Evolutionary conservation across 1,140 invertebrate genomes (phyloP), one percentile per base, ranked within the genome.

Genomic region (Drosophila athabasca): DNA sequence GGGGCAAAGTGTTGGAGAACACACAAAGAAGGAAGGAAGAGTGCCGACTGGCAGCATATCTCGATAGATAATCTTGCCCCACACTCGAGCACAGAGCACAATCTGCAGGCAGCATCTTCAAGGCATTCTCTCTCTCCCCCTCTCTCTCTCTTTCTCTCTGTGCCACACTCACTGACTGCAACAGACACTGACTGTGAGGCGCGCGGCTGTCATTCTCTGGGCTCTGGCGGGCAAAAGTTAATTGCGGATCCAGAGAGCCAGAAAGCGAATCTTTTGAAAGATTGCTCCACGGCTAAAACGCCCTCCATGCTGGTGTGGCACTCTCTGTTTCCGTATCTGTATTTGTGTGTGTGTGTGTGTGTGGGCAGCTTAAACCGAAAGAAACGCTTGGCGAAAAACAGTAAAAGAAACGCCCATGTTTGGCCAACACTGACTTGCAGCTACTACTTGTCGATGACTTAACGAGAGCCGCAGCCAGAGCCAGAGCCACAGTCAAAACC

Each of bases 1-100:
- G 75, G 73, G 68, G 60, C 75, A 64, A 74, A 76, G 83, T 79
- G 82, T 75, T 87, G 57, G 76, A 19, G 62, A 69, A 81, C 62
- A 78, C 78, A 71, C 43, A 62, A 39, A 55, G 29, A 55, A 31
- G 52, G 29, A 50, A 13, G 35, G 6, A 39, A 13, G 15, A 35
- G 35, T 8, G 35, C 35, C 9, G 26, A 61, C 17, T 51, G 29
- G 29, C 29, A 11, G n/a, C 44, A 64, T 65, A 75, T 65, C 60
- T 74, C 62, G n/a, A 65, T 53, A 68, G 67, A 80, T 81, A 62
- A 81, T 81, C 73, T 48, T 57, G 29, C 24, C 35, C 35, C 35
- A 39, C 35, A 39, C 31, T 9, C 35, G 35, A 4, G 11, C 11
- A 0, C 35, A 31, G 70, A 29, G 17, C 49, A 52, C 55, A 48